phyloP scores from a whole-genome alignment of 2,888 invertebrate genomes.

The Pterostichus niger region DNA sequence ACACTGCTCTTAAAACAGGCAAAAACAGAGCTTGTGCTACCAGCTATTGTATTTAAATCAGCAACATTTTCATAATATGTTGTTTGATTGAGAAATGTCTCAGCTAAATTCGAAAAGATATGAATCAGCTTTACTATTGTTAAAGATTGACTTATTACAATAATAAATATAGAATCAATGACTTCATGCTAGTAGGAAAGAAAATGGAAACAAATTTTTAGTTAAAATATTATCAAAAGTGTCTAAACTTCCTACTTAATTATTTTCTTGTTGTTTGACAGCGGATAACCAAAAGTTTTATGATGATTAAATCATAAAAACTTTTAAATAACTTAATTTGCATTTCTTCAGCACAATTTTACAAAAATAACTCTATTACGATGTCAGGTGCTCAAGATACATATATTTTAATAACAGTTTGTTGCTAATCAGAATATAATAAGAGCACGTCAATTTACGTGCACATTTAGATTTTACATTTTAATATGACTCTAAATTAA shows the following conservation, averaged over 20 bases:
- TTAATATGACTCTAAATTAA: constrained; percentile 15
- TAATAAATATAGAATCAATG: too few species aligned
- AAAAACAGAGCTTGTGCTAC: too few species aligned
- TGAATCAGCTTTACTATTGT: too few species aligned
- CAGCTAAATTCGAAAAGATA: too few species aligned
- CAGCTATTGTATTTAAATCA: too few species aligned
- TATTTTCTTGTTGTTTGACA: constrained; percentile 14
- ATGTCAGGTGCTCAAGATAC: not conserved
- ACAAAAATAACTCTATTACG: constrained; percentile 28
- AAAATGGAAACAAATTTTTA: too few species aligned
- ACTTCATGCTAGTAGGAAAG: too few species aligned
- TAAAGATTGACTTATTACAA: too few species aligned
- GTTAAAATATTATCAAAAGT: not conserved
- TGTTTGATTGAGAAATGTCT: too few species aligned
- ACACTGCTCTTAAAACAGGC: too few species aligned
- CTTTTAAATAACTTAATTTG: constrained; percentile 35
- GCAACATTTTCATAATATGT: too few species aligned
- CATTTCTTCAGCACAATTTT: constrained; percentile 17
- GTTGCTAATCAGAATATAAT: constrained; percentile 1
- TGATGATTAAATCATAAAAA: constrained; percentile 21
- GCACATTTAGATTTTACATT: constrained; percentile 30
- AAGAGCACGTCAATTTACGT: constrained; percentile 6
- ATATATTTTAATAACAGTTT: constrained; percentile 19
- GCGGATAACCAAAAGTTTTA: not conserved
- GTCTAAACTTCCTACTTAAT: not conserved